These are phyloP conservation scores for Argyra leucocephala DNA, from an alignment of 2,888 invertebrate genomes.

Conservation along the genomic window DNA sequence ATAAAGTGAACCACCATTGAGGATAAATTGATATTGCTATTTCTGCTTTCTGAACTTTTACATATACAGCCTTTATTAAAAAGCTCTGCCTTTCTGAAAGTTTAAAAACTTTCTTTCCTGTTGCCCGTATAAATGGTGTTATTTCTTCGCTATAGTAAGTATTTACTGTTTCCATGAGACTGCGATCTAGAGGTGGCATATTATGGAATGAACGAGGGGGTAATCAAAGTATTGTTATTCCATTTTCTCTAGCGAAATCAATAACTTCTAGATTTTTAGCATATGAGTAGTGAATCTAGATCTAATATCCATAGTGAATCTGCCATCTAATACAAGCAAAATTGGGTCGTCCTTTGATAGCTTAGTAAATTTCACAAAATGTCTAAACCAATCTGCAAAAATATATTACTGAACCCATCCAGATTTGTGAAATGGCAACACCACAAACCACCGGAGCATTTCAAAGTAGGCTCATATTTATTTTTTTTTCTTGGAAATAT, in stretches of 20 bases:
- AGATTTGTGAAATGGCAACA: too few species aligned
- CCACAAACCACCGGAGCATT: too few species aligned
- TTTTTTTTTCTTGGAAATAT: too few species aligned
- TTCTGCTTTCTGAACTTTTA: conserved; percentile 20
- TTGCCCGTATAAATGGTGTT: conserved; percentile 18
- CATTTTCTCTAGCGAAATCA: conserved; percentile 18
- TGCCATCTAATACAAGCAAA: conserved; percentile 23
- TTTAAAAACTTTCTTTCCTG: conserved; percentile 18
- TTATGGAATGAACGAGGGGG: conserved; percentile 20
- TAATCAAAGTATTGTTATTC: conserved; percentile 19
- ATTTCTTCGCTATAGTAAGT: conserved; percentile 22
- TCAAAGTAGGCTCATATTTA: too few species aligned
- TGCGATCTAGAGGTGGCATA: conserved; percentile 20
- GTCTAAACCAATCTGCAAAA: conserved; percentile 8
- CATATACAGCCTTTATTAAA: conserved; percentile 20
- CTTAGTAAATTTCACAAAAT: conserved; percentile 17
- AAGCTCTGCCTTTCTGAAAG: conserved; percentile 17
- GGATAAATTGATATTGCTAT: conserved; percentile 14
- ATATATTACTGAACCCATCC: too few species aligned
- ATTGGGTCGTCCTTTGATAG: conserved; percentile 18
- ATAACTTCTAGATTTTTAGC: conserved; percentile 22
- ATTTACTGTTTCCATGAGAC: conserved; percentile 23
- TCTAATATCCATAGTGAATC: too few species aligned
- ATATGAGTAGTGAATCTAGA: conserved; percentile 23
- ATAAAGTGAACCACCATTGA: too few species aligned